Conservation (phyloP, 92 coral and sea anemone species). For the Epizoanthus scotinus region DNA sequence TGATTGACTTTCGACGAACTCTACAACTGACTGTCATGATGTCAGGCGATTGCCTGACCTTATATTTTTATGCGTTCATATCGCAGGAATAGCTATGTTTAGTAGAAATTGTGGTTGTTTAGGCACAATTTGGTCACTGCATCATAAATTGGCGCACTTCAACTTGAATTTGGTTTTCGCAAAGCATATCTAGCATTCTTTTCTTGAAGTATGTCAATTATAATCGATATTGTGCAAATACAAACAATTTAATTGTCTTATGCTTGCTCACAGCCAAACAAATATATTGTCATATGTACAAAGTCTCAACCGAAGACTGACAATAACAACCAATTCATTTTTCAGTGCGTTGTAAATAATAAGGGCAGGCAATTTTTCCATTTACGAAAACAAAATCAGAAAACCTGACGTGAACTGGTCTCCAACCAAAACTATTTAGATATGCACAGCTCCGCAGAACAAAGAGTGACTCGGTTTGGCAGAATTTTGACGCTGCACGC, state of each 20-base stretch:
- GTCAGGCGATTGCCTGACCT: neutral
- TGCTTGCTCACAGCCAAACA: constrained; percentile 24
- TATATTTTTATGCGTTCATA: neutral
- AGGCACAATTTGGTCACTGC: no score
- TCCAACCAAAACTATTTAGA: neutral
- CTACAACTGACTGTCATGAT: neutral
- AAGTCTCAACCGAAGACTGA: neutral
- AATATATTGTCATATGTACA: constrained; percentile 19
- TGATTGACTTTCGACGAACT: constrained; percentile 17
- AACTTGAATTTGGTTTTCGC: neutral
- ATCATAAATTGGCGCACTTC: neutral
- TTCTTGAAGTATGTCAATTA: constrained; percentile 37
- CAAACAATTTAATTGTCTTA: constrained; percentile 45
- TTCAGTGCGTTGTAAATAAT: neutral
- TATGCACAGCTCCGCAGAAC: constrained; percentile 18
- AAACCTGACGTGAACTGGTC: neutral
- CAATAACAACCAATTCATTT: neutral
- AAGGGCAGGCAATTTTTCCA: no score
- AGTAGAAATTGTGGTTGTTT: neutral
- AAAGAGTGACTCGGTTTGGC: neutral
- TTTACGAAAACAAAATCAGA: neutral
- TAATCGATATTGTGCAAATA: constrained; percentile 42
- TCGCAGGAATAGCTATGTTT: neutral
- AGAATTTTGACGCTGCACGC: constrained; percentile 31
- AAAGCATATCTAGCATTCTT: constrained; percentile 31